Conservation (phyloP, 2,888 invertebrate genomes). For the Acleris laterana region DNA sequence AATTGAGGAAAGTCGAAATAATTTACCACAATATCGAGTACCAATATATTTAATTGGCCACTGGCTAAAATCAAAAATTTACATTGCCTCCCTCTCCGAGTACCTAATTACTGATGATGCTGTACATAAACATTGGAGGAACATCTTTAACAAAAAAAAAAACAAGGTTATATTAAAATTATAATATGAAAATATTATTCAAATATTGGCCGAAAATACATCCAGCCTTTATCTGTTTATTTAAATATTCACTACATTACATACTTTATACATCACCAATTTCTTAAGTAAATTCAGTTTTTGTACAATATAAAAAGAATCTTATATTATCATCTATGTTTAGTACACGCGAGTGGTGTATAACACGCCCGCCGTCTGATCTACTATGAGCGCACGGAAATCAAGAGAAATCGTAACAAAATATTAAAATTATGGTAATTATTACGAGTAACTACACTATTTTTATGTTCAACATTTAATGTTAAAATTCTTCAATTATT, state of each 20-base stretch:
- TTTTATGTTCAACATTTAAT: slow-evolving; percentile 83
- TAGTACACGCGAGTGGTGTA: slow-evolving; percentile 69
- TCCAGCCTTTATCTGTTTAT: slow-evolving; percentile 83
- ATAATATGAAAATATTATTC: slow-evolving; percentile 83
- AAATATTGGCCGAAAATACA: slow-evolving; percentile 80
- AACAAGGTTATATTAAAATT: slow-evolving; percentile 84
- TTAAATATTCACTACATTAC: slow-evolving; percentile 83
- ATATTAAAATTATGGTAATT: slow-evolving; percentile 82
- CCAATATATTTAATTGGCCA: slow-evolving; percentile 84
- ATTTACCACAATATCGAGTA: slow-evolving; percentile 74
- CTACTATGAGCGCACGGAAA: slow-evolving; percentile 75
- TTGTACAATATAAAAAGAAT: slow-evolving; percentile 85
- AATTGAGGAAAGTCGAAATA: slow-evolving; percentile 55
- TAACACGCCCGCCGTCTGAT: slow-evolving; percentile 77
- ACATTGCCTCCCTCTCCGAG: slow-evolving; percentile 71
- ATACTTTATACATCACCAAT: slow-evolving; percentile 84
- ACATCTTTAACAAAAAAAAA: slow-evolving; percentile 80
- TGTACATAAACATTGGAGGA: slow-evolving; percentile 76
- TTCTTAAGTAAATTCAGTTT: slow-evolving; percentile 84
- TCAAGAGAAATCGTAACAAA: slow-evolving; percentile 79
- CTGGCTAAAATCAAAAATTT: slow-evolving; percentile 81
- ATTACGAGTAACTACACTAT: slow-evolving; percentile 82
- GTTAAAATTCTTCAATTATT: slow-evolving; percentile 79
- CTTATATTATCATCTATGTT: slow-evolving; percentile 79
- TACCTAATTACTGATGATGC: slow-evolving; percentile 58